Percentiles rank a stretch among this genome's conserved stretches.
Conservation (phyloP, 2,797 vertebrate genomes). For the Myotis planiceps region DNA sequence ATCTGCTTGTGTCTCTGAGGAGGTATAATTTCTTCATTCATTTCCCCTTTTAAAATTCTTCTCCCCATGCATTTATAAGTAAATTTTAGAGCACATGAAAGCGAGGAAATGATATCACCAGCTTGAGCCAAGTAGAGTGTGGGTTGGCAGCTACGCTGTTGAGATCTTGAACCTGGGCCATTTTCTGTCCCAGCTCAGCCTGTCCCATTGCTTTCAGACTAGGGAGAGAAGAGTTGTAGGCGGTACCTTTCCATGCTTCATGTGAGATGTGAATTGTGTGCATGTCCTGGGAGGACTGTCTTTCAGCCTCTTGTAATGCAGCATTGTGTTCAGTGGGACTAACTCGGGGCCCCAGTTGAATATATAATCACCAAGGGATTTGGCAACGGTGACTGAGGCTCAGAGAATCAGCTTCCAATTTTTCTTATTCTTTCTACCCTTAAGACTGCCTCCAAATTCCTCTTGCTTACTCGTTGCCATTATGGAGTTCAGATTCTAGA, state of each 20-base stretch:
- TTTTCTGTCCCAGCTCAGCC: not conserved
- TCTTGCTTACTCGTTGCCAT: not conserved
- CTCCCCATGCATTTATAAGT: not conserved
- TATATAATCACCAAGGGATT: not conserved
- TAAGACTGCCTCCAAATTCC: not conserved
- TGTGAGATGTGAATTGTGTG: not conserved
- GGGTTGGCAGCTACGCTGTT: not conserved
- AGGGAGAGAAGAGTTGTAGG: not conserved
- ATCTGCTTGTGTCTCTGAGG: slow-evolving; percentile 46
- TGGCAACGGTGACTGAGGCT: not conserved
- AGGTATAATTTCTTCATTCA: slow-evolving; percentile 45
- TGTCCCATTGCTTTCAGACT: not conserved
- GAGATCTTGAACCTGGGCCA: not conserved
- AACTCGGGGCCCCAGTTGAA: not conserved
- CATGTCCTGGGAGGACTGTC: not conserved
- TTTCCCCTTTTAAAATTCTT: slow-evolving; percentile 50
- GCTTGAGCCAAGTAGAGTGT: not conserved
- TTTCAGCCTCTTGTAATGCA: not conserved
- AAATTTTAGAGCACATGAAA: not conserved
- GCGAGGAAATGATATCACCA: slow-evolving; percentile 27
- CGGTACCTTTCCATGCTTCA: not conserved
- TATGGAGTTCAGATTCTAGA: not conserved
- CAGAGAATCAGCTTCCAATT: not conserved
- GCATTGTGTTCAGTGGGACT: not conserved
- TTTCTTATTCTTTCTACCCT: not conserved